Evolutionary conservation across 2,113 vertebrate species (phyloP), one percentile per base, ranked within the genome.

Genomic region (Gymnogyps californianus): DNA sequence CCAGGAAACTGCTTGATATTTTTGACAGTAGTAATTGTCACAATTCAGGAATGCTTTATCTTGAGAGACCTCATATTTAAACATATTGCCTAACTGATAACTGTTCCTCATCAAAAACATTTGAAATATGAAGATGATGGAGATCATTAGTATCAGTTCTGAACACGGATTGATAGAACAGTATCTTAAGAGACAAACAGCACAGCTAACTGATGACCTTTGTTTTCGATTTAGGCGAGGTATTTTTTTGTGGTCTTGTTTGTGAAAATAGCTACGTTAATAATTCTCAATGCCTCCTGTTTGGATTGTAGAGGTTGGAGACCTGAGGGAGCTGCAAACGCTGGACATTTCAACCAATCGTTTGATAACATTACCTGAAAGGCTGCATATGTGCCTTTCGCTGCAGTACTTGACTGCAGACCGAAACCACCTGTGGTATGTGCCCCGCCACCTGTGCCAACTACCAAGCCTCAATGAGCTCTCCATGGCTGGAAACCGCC

Each of bases 381-480:
- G 98, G 93, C 99, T 99, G 90, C 99, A 99, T 88, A 98, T 98
- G 97, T 99, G 99, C 95, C 95, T 98, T n/a, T 99, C 99, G 2
- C 98, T 99, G 97, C 99, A 99, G 98, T 99, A 99, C 95, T 97
- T 99, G 96, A 99, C 99, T 7, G 99, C 98, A 10, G 99, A 99
- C 98, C 98, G 99, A 84, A 99, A 99, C 98, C 98, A 96, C 71
- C 98, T 99, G 46, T 98, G 98, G 95, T 98, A 97, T 32, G 91
- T 99, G 71, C 99, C 99, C 5, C 98, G 99, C 20, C 99, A 99
- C 80, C 98, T 99, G 85, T 99, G 99, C 98, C 99, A 99, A 85
- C 98, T 99, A 42, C 99, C 98, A 38, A 99, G 99, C 97, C 99
- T 99, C 98, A 99, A 99, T 26, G 99, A 99, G 98, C 99, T 99